These are phyloP conservation scores for Microtus ochrogaster DNA, from an alignment of 2,113 vertebrate species.

Conservation along the genomic window DNA sequence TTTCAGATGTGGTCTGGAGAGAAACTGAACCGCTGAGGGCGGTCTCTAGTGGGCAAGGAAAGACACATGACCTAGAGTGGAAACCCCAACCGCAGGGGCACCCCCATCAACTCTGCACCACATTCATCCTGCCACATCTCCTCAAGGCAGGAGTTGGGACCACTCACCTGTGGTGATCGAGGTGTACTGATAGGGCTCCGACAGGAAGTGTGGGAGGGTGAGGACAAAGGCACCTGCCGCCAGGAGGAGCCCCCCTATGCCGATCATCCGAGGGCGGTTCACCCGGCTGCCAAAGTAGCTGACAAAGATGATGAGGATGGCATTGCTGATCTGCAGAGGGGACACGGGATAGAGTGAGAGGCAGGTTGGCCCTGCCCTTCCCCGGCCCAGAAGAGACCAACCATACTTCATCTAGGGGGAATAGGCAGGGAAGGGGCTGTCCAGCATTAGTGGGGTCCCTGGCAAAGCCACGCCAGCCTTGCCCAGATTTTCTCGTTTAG, in stretches of 20 bases:
- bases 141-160: not conserved
- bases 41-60: not conserved
- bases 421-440: not conserved
- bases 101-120: not conserved
- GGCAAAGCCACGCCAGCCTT: not conserved
- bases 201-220: slow-evolving; percentile 97
- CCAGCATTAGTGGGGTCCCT: not conserved
- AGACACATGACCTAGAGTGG: not conserved
- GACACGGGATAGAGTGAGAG: not conserved
- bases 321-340: slow-evolving; percentile 92
- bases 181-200: slow-evolving; percentile 89
- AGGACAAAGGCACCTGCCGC: slow-evolving; percentile 92
- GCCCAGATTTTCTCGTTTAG: not conserved
- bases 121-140: not conserved
- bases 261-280: slow-evolving; percentile 94
- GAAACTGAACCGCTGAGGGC: not conserved
- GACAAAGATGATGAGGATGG: slow-evolving; percentile 95
- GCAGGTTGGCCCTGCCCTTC: rapidly evolving
- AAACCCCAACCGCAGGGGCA: not conserved
- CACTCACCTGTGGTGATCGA: slow-evolving; percentile 67
- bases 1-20: not conserved
- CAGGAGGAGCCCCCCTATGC: slow-evolving; percentile 93
- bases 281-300: slow-evolving; percentile 96
- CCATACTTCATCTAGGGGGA: rapidly evolving
- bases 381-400: not conserved